Percentiles rank a stretch among this genome's conserved stretches.
Conservation (phyloP, 2,888 invertebrate genomes). For the Xanthia togata region DNA sequence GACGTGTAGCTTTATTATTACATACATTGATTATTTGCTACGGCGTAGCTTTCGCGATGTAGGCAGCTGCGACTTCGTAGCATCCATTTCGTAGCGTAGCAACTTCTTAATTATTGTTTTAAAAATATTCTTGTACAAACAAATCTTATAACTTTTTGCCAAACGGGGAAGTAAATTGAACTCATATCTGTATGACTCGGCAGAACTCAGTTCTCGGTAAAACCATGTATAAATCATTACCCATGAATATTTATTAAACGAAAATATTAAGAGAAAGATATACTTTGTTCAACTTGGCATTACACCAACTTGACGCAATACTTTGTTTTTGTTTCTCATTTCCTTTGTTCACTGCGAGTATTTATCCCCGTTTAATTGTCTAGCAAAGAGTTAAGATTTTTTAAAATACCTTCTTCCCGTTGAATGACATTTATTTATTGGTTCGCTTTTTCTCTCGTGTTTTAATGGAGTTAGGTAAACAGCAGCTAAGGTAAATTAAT, state of each 20-base stretch:
- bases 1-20: neutral
- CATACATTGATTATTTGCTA: slow-evolving; percentile 10
- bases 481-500: neutral
- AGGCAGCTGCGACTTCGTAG: slow-evolving; percentile 40
- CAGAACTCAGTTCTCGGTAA: slow-evolving; percentile 2
- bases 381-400: slow-evolving; percentile 26
- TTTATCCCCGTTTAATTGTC: slow-evolving; percentile 50
- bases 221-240: slow-evolving; percentile 29
- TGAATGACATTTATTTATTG: slow-evolving; percentile 35
- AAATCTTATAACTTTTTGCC: neutral
- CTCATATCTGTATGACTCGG: neutral
- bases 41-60: slow-evolving; percentile 31
- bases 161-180: neutral
- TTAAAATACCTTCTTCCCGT: slow-evolving; percentile 29
- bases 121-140: neutral
- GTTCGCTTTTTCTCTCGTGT: slow-evolving; percentile 1
- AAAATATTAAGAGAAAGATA: slow-evolving; percentile 38
- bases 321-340: slow-evolving; percentile 40
- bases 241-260: slow-evolving; percentile 45
- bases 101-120: neutral
- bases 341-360: slow-evolving; percentile 37
- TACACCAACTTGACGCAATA: slow-evolving; percentile 36
- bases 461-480: slow-evolving; percentile 7
- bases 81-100: neutral
- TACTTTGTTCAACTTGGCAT: slow-evolving; percentile 27